Conservation (phyloP, 1,140 invertebrate genomes). For the Achroia grisella region DNA sequence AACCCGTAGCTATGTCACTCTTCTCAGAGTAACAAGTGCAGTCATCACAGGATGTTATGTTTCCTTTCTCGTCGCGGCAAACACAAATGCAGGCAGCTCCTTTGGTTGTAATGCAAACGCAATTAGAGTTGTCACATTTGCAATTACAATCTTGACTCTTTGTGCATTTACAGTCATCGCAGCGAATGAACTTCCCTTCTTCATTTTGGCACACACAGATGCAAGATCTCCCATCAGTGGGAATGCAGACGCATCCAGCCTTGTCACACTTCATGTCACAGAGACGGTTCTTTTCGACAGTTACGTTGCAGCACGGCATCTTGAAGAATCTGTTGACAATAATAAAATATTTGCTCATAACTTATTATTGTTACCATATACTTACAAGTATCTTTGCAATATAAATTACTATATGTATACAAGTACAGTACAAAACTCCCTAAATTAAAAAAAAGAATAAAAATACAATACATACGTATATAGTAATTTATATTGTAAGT, state of each 20-base stretch:
- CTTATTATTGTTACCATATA: background rate
- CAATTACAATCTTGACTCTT: conserved; percentile 6
- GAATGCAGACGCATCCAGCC: conserved; percentile 8
- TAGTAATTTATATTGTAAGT: too few relatives aligned
- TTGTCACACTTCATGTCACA: conserved; percentile 15
- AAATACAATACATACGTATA: too few relatives aligned
- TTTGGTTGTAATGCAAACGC: conserved; percentile 20
- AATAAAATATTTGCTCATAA: background rate
- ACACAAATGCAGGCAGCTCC: conserved; percentile 23
- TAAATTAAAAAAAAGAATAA: too few relatives aligned
- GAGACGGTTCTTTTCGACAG: background rate
- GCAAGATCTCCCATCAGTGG: conserved; percentile 8
- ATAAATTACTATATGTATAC: too few relatives aligned
- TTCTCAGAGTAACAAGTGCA: conserved; percentile 14
- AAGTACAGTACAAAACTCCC: too few relatives aligned
- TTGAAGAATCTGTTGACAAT: conserved; percentile 4
- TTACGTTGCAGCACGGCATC: conserved; percentile 33
- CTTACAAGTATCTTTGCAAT: too few relatives aligned
- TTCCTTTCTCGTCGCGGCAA: conserved; percentile 18
- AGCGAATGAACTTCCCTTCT: background rate
- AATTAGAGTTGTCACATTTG: conserved; percentile 15
- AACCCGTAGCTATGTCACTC: background rate
- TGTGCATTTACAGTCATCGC: conserved; percentile 8
- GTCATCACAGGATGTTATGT: conserved; percentile 18
- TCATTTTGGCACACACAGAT: background rate